Conservation (phyloP, 2,797 vertebrate species). For the Coregonus suidteri region DNA sequence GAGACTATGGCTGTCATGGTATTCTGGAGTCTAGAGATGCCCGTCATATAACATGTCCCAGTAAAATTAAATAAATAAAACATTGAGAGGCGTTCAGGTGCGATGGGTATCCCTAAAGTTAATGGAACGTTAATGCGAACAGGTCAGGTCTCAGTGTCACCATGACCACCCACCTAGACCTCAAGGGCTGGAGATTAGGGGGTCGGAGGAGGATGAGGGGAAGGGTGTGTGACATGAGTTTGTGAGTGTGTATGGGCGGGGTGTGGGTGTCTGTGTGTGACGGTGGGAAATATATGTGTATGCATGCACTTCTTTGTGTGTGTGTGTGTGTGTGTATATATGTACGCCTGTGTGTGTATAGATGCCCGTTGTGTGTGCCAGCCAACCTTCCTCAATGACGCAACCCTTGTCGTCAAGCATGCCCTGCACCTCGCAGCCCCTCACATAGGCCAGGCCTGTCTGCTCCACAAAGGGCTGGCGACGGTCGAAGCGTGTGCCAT, state of each 20-base stretch:
- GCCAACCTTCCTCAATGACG: constrained; percentile 95
- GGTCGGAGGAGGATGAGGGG: constrained; percentile 33
- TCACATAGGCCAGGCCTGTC: constrained; percentile 90
- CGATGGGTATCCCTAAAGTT: constrained; percentile 51
- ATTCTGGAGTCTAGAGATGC: not conserved
- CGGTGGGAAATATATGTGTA: not conserved
- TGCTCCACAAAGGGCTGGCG: constrained; percentile 91
- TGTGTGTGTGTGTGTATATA: not conserved
- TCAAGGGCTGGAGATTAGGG: not conserved
- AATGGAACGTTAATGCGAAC: constrained; percentile 62
- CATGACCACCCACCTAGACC: constrained; percentile 43
- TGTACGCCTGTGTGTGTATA: not conserved
- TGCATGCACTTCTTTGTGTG: no score
- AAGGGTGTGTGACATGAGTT: not conserved
- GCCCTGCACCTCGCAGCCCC: constrained; percentile 98
- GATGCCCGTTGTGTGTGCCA: not conserved
- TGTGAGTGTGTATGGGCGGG: not conserved
- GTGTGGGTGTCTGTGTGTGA: not conserved
- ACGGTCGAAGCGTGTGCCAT: constrained; percentile 94
- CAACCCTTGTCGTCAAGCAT: constrained; percentile 98
- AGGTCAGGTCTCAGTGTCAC: constrained; percentile 53
- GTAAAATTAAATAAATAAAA: constrained; percentile 26
- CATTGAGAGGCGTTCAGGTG: not conserved
- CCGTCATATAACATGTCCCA: no score
- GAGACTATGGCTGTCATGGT: not conserved